phyloP scores from a whole-genome alignment of 2,797 vertebrate species.

The Pteropus rufus region DNA sequence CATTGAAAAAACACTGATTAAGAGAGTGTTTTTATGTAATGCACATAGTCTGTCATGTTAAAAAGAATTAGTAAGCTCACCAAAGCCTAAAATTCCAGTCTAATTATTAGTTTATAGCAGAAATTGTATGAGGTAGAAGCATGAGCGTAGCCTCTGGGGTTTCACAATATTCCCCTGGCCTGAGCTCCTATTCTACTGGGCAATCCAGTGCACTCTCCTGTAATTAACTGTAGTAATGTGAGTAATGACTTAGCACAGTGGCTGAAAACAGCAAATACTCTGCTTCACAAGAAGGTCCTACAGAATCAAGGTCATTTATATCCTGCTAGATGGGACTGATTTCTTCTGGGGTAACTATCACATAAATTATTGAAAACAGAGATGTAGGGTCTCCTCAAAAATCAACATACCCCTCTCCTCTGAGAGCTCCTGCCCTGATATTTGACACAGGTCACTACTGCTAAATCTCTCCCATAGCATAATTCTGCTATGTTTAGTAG shows the following conservation, averaged over 20 bases:
- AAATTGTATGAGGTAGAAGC: neutral
- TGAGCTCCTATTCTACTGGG: neutral
- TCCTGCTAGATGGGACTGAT: neutral
- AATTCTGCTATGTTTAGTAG: neutral
- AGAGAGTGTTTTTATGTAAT: neutral
- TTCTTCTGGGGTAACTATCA: neutral
- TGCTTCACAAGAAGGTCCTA: neutral
- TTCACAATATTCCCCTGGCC: neutral
- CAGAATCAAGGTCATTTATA: neutral
- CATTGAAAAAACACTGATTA: neutral
- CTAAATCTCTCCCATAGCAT: neutral
- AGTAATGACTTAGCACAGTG: neutral
- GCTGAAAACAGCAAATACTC: neutral
- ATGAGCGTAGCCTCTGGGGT: neutral
- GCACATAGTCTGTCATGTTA: neutral
- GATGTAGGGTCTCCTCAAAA: neutral
- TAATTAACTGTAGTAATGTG: neutral
- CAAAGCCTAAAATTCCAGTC: neutral
- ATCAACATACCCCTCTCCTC: neutral
- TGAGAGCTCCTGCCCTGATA: neutral
- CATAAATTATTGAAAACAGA: neutral
- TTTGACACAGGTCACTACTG: neutral
- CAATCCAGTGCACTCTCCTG: neutral
- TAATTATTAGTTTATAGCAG: neutral
- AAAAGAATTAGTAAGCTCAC: slow-evolving; percentile 4